Conservation (phyloP, 2,888 invertebrate species). For the Cheilosia grossa region DNA sequence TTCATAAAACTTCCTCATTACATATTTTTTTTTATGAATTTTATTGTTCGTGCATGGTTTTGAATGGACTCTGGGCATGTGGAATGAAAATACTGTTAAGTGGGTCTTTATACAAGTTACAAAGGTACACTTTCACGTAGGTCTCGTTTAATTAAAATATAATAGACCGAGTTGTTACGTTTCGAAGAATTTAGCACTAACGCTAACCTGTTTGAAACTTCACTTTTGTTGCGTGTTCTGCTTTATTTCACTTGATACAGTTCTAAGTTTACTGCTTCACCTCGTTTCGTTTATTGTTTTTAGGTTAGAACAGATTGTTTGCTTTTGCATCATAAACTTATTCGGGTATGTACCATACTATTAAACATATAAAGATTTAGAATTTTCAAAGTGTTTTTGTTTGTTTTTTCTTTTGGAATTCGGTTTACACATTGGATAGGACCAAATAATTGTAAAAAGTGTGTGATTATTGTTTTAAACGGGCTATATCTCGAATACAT, state of each 20-base stretch:
- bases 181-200: neutral
- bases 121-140: conserved; percentile 24
- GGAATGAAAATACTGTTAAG: neutral
- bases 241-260: neutral
- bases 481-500: too few relatives aligned
- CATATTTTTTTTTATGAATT: neutral
- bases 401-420: too few relatives aligned
- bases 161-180: neutral
- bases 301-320: neutral
- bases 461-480: too few relatives aligned
- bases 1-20: conserved; percentile 1
- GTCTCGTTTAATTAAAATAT: conserved; percentile 9
- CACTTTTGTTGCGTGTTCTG: conserved; percentile 1
- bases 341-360: too few relatives aligned
- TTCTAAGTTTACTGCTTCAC: neutral
- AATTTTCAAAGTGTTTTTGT: too few relatives aligned
- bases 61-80: too few relatives aligned
- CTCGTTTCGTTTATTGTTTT: conserved; percentile 1
- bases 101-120: neutral
- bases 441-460: too few relatives aligned
- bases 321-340: too few relatives aligned
- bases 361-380: too few relatives aligned
- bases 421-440: too few relatives aligned
- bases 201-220: neutral
- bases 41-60: too few relatives aligned